Percentiles rank a stretch among this genome's conserved stretches.
Conservation (phyloP, 2,888 invertebrate species). For the Drosophila peninsularis region DNA sequence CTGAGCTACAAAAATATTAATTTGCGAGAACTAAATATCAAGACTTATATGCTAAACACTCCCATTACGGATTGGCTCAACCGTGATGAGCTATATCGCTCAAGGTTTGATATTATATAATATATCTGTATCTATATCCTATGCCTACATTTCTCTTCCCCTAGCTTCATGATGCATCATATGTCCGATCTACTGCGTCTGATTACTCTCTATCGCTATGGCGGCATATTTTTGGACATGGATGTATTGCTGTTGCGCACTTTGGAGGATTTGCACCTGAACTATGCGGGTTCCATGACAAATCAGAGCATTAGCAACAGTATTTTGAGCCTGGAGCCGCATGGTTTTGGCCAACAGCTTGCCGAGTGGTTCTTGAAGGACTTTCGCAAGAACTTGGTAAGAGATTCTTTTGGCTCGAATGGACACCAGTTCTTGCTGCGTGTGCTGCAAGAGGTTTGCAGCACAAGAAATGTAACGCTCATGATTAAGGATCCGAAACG, state of each 20-base stretch:
- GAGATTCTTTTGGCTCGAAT: slow-evolving; percentile 86
- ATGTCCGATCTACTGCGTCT: slow-evolving; percentile 80
- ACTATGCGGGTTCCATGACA: slow-evolving; percentile 88
- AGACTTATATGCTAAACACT: slow-evolving; percentile 79
- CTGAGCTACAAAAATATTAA: slow-evolving; percentile 79
- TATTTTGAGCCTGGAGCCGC: slow-evolving; percentile 87
- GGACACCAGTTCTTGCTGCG: slow-evolving; percentile 86
- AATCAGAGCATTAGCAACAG: slow-evolving; percentile 87
- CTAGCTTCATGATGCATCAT: slow-evolving; percentile 84
- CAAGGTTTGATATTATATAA: slow-evolving; percentile 45
- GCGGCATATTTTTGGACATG: slow-evolving; percentile 91
- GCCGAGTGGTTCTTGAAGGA: slow-evolving; percentile 86
- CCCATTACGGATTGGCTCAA: slow-evolving; percentile 81
- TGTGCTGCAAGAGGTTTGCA: slow-evolving; percentile 86
- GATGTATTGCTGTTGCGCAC: slow-evolving; percentile 89
- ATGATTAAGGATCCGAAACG: slow-evolving; percentile 85
- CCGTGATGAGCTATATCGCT: slow-evolving; percentile 74
- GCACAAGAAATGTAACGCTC: slow-evolving; percentile 85
- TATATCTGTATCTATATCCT: background rate
- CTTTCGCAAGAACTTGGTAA: slow-evolving; percentile 86
- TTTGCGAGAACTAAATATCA: slow-evolving; percentile 79
- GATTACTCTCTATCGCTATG: slow-evolving; percentile 88
- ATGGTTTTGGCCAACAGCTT: slow-evolving; percentile 86
- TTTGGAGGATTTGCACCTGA: slow-evolving; percentile 82
- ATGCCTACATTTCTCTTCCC: too few relatives aligned